These are phyloP conservation scores for Chiloscyllium punctatum DNA, from an alignment of 2,797 vertebrate species.

Conservation along the genomic window DNA sequence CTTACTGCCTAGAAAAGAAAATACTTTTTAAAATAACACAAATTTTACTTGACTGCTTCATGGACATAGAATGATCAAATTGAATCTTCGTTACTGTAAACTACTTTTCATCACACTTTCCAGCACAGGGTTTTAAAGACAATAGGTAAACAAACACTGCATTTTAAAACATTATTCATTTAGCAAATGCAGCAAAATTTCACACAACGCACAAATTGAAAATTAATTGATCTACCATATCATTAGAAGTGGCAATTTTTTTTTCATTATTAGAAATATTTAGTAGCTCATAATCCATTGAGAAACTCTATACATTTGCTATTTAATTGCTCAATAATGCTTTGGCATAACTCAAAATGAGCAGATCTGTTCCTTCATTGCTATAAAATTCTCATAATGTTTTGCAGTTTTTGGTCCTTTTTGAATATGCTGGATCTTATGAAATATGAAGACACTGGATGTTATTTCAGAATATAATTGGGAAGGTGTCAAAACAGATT, in stretches of 20 bases:
- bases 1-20: background rate
- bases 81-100: background rate
- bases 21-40: conserved; percentile 11
- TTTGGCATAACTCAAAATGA: background rate
- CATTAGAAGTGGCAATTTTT: background rate
- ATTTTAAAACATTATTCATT: background rate
- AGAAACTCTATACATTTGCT: background rate
- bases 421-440: background rate
- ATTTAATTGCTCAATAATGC: conserved; percentile 3
- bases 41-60: background rate
- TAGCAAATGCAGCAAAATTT: background rate
- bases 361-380: background rate
- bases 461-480: background rate
- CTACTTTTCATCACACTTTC: conserved; percentile 21
- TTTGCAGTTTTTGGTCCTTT: background rate
- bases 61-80: conserved; percentile 11
- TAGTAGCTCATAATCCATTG: background rate
- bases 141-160: background rate
- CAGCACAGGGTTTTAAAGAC: background rate
- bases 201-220: background rate
- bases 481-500: background rate
- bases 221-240: background rate
- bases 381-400: background rate
- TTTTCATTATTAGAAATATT: background rate
- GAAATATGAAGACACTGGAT: background rate